Evolutionary conservation across 2,113 vertebrate species (phyloP).

Genomic region (Lycocorax pyrrhopterus): DNA sequence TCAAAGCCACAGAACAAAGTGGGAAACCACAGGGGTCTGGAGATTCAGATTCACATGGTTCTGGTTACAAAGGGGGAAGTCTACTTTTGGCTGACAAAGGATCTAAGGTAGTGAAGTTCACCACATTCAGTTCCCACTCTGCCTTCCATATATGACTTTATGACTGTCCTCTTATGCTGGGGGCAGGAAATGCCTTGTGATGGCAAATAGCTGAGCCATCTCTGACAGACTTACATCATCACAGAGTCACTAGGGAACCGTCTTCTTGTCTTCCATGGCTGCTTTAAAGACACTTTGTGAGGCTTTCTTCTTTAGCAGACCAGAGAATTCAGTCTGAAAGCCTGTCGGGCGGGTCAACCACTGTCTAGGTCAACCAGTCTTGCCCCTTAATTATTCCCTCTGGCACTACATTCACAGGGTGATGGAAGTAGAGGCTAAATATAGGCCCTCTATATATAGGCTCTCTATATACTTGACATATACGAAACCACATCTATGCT

Average conservation of each 20-base stretch:
- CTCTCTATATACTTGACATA: background rate
- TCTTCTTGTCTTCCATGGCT: constrained; percentile 46
- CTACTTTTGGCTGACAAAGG: background rate
- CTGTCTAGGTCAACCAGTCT: constrained; percentile 50
- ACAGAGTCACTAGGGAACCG: background rate
- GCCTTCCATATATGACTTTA: constrained; percentile 8
- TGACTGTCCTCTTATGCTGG: background rate
- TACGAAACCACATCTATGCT: background rate
- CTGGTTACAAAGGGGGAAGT: background rate
- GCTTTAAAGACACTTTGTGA: constrained; percentile 59
- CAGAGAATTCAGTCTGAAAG: constrained; percentile 50
- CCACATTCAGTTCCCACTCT: background rate
- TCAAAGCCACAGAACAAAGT: background rate
- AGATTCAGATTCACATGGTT: background rate
- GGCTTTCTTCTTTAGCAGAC: constrained; percentile 54
- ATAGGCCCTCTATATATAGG: constrained; percentile 26
- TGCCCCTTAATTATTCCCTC: constrained; percentile 63
- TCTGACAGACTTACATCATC: constrained; percentile 33
- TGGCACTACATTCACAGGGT: constrained; percentile 39
- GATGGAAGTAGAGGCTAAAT: constrained; percentile 44
- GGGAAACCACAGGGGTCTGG: constrained; percentile 1
- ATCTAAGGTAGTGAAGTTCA: background rate
- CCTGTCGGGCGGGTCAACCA: background rate
- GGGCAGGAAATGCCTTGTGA: constrained; percentile 38
- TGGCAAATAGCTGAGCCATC: constrained; percentile 45